Evolutionary conservation across 2,888 invertebrate species (phyloP).

Genomic region (Cataglyphis cursor): DNA sequence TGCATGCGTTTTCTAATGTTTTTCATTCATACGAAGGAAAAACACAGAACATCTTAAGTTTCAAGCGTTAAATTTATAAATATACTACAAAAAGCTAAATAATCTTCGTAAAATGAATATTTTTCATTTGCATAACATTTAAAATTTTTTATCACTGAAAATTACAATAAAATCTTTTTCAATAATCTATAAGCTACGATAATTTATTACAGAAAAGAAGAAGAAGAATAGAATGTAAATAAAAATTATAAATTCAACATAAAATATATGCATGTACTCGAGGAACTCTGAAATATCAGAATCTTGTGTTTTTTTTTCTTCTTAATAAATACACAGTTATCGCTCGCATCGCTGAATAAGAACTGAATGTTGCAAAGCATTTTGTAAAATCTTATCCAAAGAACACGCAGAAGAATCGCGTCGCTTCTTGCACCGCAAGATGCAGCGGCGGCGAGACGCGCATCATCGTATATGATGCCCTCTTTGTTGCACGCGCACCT

Average conservation of each 20-base stretch:
- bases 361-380: not conserved
- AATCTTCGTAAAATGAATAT: no score
- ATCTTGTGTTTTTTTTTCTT: not conserved
- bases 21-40: no score
- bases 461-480: slow-evolving; percentile 64
- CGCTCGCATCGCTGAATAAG: not conserved
- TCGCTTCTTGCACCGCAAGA: slow-evolving; percentile 22
- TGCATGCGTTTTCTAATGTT: no score
- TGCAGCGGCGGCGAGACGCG: slow-evolving; percentile 14
- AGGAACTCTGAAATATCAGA: not conserved
- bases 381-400: not conserved
- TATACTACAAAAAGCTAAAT: no score
- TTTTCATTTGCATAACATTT: no score
- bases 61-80: no score
- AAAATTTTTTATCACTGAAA: no score
- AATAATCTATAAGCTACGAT: not conserved
- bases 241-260: not conserved
- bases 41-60: no score
- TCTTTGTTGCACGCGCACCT: slow-evolving; percentile 77
- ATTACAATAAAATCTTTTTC: not conserved
- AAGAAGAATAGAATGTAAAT: no score
- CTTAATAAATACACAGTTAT: not conserved
- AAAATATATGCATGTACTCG: not conserved
- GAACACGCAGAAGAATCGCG: not conserved
- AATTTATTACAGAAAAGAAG: not conserved